phyloP scores from a whole-genome alignment of 2,797 vertebrate genomes.

The Halcyon leucocephala region DNA sequence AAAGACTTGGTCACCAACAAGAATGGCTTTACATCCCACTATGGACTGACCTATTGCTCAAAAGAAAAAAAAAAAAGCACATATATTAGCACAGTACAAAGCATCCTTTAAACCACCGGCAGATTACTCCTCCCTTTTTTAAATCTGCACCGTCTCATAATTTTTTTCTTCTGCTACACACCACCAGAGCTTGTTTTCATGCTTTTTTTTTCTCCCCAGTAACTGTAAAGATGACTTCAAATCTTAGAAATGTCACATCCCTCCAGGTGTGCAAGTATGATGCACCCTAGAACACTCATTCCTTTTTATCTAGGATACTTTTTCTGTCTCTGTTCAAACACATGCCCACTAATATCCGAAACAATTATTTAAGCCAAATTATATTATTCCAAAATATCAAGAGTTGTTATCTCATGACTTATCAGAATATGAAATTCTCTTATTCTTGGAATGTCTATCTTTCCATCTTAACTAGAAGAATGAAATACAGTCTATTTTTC shows the following conservation, averaged over 20 bases:
- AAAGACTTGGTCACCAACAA: conserved; percentile 93
- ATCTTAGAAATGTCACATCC: background rate
- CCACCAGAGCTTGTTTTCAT: background rate
- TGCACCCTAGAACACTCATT: background rate
- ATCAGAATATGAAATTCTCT: background rate
- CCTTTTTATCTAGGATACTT: background rate
- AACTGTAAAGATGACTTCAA: background rate
- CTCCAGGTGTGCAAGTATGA: background rate
- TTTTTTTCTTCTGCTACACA: background rate
- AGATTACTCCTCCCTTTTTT: background rate
- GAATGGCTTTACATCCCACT: conserved; percentile 94
- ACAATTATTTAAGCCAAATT: background rate
- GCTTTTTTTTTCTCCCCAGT: background rate
- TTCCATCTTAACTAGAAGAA: background rate
- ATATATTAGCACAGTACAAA: conserved; percentile 28
- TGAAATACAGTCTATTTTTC: background rate
- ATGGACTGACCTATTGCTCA: conserved; percentile 91
- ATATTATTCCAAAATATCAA: background rate
- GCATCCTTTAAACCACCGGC: background rate
- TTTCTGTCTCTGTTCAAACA: background rate
- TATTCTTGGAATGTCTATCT: background rate
- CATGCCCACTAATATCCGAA: background rate
- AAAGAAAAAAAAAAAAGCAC: background rate
- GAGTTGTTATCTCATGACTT: background rate
- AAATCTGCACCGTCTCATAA: background rate